Conservation (phyloP, 2,888 invertebrate species). For the Isoperla grammatica region DNA sequence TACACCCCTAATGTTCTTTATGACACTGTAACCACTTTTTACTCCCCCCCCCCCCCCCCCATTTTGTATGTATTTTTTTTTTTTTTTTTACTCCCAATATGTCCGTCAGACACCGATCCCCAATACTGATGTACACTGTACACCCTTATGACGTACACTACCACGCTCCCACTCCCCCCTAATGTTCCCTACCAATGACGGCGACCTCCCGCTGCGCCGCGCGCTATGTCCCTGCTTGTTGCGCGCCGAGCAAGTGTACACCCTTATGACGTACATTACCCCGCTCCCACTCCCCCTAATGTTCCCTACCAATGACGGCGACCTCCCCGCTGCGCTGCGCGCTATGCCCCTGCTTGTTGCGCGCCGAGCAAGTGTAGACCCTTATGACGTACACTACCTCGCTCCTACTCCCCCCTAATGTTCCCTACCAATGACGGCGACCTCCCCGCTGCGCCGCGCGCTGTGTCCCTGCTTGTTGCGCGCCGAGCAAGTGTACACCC, state of each 20-base stretch:
- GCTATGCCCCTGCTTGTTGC: slow-evolving; percentile 70
- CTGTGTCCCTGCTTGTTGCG: slow-evolving; percentile 71
- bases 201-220: slow-evolving; percentile 64
- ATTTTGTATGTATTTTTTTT: no score
- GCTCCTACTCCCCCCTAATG: no score
- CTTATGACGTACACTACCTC: no score
- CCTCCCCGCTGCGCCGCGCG: slow-evolving; percentile 65
- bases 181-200: slow-evolving; percentile 61
- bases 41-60: no score
- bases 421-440: slow-evolving; percentile 70
- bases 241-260: slow-evolving; percentile 63
- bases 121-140: slow-evolving; percentile 70
- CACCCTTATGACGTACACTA: no score
- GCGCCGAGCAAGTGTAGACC: slow-evolving; percentile 73
- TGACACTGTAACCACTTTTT: no score
- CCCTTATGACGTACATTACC: slow-evolving; percentile 68
- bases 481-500: slow-evolving; percentile 64
- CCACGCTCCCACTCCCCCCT: no score
- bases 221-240: slow-evolving; percentile 73
- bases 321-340: slow-evolving; percentile 68
- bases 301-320: slow-evolving; percentile 68
- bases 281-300: no score
- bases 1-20: no score
- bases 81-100: no score
- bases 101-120: no score